These are phyloP conservation scores for Salvator merianae DNA, from an alignment of 2,113 vertebrate species.

Conservation along the genomic window DNA sequence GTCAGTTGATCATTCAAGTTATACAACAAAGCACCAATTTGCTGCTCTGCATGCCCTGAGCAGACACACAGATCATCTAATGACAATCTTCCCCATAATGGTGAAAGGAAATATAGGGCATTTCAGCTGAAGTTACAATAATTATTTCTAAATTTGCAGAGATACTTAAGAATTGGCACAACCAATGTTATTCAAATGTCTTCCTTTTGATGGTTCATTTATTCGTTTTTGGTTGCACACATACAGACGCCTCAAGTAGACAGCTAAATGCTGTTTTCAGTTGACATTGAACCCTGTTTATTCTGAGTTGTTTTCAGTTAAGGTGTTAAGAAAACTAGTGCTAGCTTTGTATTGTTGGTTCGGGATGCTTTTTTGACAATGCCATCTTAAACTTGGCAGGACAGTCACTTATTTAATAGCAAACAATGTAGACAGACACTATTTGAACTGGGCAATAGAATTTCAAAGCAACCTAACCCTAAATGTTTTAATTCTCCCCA, in stretches of 20 bases:
- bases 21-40: too few relatives aligned
- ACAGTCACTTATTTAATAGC: too few relatives aligned
- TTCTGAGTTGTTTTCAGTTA: not conserved
- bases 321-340: not conserved
- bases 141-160: not conserved
- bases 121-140: not conserved
- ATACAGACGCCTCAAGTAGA: not conserved
- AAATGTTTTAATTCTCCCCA: not conserved
- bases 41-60: too few relatives aligned
- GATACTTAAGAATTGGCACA: not conserved
- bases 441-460: not conserved
- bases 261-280: not conserved
- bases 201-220: not conserved
- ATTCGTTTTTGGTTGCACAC: not conserved
- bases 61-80: too few relatives aligned
- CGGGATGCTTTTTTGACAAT: not conserved
- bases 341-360: not conserved
- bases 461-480: not conserved
- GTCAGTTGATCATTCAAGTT: too few relatives aligned
- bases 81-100: not conserved
- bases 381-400: too few relatives aligned
- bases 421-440: not conserved
- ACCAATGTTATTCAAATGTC: not conserved
- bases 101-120: not conserved
- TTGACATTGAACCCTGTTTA: not conserved